Evolutionary conservation across 2,888 invertebrate genomes (phyloP), one percentile per base, ranked within the genome.

Genomic region (Epinotia bilunana): DNA sequence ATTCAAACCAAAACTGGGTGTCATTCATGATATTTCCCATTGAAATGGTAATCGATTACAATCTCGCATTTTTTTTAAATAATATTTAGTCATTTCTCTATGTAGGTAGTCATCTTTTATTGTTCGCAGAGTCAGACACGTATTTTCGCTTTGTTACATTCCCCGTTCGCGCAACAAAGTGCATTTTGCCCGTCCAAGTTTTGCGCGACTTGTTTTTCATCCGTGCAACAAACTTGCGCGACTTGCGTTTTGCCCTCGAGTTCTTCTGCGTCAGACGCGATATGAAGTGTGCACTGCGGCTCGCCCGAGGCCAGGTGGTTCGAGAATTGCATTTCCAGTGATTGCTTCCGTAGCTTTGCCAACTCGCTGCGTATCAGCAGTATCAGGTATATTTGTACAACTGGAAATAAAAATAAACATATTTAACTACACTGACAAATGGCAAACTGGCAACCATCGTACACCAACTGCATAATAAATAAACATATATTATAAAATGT

Each of bases 311-410:
- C 23, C 6, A 11, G 5, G 12, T 53, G 65, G 53, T 65, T 65
- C 4, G 53, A 33, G 33, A 65, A 65, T 12, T 65, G 65, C 53
- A 65, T 65, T 65, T 65, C 65, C 5, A 65, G n/a, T 1, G n/a
- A 53, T 16, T 65, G 65, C 0, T 18, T 16, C 2, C 23, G 33
- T 28, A 53, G 53, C 33, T 65, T 65, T 33, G 4, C 2, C 18
- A 65, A 13, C 18, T 65, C 65, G 20, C 53, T 65, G 6, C 53
- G 53, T 33, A 16, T 65, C 5, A 65, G 53, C 13, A 65, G 12
- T 7, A 65, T 53, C 0, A 65, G 28, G 33, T 65, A 65, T 12
- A 65, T 28, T 33, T 65, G 65, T 18, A 65, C 12, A 65, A 65
- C 65, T 65, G 53, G 28, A 65, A 63, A 49, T 7, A 64, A 49